A percentile compares a stretch with the other conserved stretches of the same genome.
Evolutionary conservation across 2,797 vertebrate species (phyloP).

Genomic region (Chelonia mydas): DNA sequence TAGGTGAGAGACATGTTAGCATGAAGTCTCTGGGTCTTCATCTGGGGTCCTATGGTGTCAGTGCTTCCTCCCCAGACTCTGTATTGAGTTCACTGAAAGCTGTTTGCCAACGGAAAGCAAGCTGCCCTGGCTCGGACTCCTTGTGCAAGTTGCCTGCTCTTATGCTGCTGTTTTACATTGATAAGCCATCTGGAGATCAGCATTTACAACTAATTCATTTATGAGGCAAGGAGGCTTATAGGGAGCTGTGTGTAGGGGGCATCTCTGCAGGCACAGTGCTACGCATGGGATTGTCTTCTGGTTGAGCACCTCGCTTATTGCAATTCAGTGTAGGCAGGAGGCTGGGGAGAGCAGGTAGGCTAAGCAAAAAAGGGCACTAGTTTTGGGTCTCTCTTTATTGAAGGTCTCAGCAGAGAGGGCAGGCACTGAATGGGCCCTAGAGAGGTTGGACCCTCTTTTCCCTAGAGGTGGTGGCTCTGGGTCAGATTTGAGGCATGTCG

Average conservation of each 20-base stretch:
- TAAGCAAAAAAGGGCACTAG: neutral
- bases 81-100: constrained; percentile 53
- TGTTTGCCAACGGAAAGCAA: constrained; percentile 23
- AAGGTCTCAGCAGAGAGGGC: fast-evolving
- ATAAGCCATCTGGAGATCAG: constrained; percentile 56
- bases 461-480: neutral
- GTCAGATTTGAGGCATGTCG: neutral
- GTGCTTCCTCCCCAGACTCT: neutral
- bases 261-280: neutral
- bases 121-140: neutral
- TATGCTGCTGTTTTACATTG: constrained; percentile 44
- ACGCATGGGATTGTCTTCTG: neutral
- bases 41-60: neutral
- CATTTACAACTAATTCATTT: constrained; percentile 77
- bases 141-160: constrained; percentile 56
- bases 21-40: neutral
- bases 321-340: neutral
- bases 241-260: neutral
- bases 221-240: constrained; percentile 65
- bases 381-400: fast-evolving
- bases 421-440: neutral
- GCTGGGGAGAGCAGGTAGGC: neutral
- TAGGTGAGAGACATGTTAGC: neutral
- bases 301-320: neutral
- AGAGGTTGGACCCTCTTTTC: neutral